Base-by-base conservation (phyloP, 2,888 invertebrate genomes). In the Rhamphomyia laevipes region DNA sequence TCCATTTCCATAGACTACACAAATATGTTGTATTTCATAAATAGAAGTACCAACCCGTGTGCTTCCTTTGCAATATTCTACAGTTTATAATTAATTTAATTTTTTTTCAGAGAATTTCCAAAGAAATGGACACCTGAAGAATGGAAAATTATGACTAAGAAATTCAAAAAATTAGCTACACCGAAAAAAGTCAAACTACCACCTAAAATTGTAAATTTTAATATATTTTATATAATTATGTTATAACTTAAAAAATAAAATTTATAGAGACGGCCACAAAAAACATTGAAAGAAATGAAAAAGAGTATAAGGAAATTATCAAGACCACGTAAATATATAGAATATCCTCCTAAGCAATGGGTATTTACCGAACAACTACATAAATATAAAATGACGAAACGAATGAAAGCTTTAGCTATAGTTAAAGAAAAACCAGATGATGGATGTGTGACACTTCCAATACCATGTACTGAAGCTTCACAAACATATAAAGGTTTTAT, bases 401-500 rank as follows among this genome's bases (percentile, higher is more conserved):
- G 40, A 5, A 43, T 13, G 47, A 48, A 5, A 45, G 46, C 18
- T 42, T 55, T 57, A 43, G 56, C 13, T 48, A 59, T 46, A 53
- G 58, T 47, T 47, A 56, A 49, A 44, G 46, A 31, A 45, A 41
- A 13, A 16, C 11, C 16, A 38, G 2, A n/a, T 17, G 10, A 15
- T 7, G 23, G 47, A 51, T 23, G 51, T 49, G 4, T 27, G 9
- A 46, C 53, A 6, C 35, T 56, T 10, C 63, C 63, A 0, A 53
- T 55, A 21, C 54, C 57, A 45, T 53, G 66, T 4, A 54, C 57
- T 1, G 52, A 53, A 7, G 52, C 16, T 15, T 63, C 62, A 2
- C 50, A 65, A 10, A 53, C 44, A 11, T 61, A 64, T 44, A 62
- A 64, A 51, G 57, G 64, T 65, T 54, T 55, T 51, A 13, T 0